A percentile compares a stretch with the other conserved stretches of the same genome.
Conservation (phyloP, 2,888 invertebrate species). For the Eumacrocentrus americanus region DNA sequence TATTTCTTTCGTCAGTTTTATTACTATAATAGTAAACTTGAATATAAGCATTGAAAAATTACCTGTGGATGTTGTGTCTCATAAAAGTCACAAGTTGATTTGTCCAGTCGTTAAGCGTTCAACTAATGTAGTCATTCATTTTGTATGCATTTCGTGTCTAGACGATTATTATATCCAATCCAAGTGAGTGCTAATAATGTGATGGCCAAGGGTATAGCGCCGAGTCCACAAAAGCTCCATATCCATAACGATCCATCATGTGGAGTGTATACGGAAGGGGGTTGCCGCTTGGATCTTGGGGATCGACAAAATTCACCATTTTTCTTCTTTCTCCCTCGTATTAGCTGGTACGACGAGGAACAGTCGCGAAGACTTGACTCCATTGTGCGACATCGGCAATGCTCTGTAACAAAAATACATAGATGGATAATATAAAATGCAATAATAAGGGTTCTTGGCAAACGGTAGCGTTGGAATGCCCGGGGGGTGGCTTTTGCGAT, state of each 20-base stretch:
- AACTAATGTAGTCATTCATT: not conserved
- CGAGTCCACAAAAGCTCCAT: constrained; percentile 31
- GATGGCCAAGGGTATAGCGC: constrained; percentile 34
- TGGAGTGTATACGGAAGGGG: not conserved
- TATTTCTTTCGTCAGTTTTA: no score
- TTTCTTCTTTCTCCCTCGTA: not conserved
- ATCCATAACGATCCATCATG: constrained; percentile 34
- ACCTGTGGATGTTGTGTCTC: not conserved
- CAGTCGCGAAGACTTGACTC: not conserved
- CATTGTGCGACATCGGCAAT: constrained; percentile 7
- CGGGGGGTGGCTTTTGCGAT: constrained; percentile 18
- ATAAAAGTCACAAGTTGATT: not conserved
- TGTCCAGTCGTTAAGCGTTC: not conserved
- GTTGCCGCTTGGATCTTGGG: not conserved
- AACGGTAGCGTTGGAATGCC: constrained; percentile 40
- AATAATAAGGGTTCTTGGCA: constrained; percentile 52
- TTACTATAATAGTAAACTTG: no score
- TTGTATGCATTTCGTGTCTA: not conserved
- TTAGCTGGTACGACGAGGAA: constrained; percentile 10
- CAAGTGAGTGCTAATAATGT: constrained; percentile 52
- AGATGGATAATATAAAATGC: constrained; percentile 50
- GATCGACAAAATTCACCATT: not conserved
- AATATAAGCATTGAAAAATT: no score
- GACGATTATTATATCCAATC: constrained; percentile 50
- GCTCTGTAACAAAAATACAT: constrained; percentile 33